phyloP scores from a whole-genome alignment of 2,888 invertebrate genomes.

The Ditylenchus weischeri region DNA sequence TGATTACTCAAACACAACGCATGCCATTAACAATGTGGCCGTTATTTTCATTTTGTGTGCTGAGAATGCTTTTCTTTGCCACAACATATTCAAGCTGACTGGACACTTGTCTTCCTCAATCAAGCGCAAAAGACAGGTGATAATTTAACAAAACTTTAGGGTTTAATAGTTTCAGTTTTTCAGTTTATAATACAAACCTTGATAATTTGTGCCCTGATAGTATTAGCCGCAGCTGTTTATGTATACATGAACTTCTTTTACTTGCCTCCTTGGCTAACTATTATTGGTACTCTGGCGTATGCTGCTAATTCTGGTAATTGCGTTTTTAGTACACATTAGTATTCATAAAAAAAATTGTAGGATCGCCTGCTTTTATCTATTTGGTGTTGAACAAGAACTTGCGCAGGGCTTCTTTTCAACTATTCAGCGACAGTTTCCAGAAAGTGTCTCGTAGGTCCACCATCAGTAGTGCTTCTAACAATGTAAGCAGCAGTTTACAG shows the following conservation, averaged over 20 bases:
- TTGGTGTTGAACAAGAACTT: slow-evolving; percentile 1
- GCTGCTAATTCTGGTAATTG: slow-evolving; percentile 4
- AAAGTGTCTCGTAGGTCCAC: no score
- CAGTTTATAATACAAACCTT: slow-evolving; percentile 6
- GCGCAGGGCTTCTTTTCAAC: neutral
- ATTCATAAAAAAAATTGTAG: neutral
- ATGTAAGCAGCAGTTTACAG: no score
- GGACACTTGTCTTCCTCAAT: neutral
- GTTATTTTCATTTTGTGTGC: neutral
- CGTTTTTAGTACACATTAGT: neutral
- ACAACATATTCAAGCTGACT: neutral
- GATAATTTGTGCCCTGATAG: neutral
- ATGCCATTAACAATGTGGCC: slow-evolving; percentile 1
- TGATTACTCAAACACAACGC: neutral
- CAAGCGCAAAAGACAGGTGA: neutral
- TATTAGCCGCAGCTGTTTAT: neutral
- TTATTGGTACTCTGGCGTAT: slow-evolving; percentile 1
- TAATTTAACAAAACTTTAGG: neutral
- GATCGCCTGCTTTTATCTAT: neutral
- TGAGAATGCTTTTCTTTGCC: slow-evolving; percentile 1
- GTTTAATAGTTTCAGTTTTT: neutral
- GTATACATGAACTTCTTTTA: slow-evolving; percentile 8
- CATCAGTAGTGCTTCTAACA: no score
- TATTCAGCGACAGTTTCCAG: no score
- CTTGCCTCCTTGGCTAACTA: slow-evolving; percentile 1